phyloP scores from a whole-genome alignment of 2,797 vertebrate genomes.

The Anas georgica region DNA sequence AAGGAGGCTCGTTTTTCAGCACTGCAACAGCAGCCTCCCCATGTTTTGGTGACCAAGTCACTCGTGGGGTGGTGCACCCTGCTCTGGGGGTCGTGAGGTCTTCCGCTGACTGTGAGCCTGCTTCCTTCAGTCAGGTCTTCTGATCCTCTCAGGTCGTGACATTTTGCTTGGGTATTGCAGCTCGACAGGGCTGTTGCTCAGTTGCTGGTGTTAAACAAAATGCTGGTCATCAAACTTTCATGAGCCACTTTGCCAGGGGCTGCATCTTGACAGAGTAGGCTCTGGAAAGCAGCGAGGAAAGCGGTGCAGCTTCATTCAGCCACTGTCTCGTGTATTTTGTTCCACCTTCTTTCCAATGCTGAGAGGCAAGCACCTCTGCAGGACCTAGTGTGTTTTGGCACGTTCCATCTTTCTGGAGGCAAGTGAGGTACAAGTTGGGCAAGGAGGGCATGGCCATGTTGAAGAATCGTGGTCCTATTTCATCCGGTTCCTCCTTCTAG shows the following conservation, averaged over 20 bases:
- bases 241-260: conserved; percentile 38
- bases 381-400: neutral
- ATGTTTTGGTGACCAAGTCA: accelerated
- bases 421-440: neutral
- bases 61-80: neutral
- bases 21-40: neutral
- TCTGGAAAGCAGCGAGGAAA: neutral
- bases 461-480: neutral
- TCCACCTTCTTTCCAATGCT: neutral
- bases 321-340: neutral
- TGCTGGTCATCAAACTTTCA: conserved; percentile 60
- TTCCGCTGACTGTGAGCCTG: neutral
- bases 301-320: neutral
- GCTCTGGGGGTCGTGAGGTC: neutral
- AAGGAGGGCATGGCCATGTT: neutral
- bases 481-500: neutral
- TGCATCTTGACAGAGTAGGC: conserved; percentile 12
- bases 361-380: neutral
- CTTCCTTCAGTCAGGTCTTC: neutral
- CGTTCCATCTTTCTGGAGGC: neutral
- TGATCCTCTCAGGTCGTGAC: conserved; percentile 28
- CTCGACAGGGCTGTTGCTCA: neutral
- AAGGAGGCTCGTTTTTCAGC: neutral
- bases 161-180: conserved; percentile 39
- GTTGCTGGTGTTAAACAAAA: conserved; percentile 57